A percentile compares a stretch with the other conserved stretches of the same genome.
phyloP scores from a whole-genome alignment of 2,888 invertebrate genomes.

The Nymphalis polychloros region DNA sequence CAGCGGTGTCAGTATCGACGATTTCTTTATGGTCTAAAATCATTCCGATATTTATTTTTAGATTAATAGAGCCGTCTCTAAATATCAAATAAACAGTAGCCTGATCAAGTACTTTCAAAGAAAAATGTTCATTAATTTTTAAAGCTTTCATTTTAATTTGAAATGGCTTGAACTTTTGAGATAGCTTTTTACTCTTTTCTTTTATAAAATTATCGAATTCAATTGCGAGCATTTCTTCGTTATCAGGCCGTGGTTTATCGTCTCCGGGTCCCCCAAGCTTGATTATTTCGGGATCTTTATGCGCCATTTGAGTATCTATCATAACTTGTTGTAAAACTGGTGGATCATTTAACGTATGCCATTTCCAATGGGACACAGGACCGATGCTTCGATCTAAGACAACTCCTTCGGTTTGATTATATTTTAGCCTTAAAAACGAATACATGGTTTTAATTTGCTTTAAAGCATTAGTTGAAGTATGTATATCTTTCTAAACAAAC shows the following conservation, averaged over 20 bases:
- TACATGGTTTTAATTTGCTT: background rate
- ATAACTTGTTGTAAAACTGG: conserved; percentile 74
- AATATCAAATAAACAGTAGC: conserved; percentile 67
- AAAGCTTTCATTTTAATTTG: conserved; percentile 75
- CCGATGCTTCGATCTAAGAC: conserved; percentile 67
- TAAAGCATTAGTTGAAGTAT: no score
- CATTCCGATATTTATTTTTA: conserved; percentile 76
- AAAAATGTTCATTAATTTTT: conserved; percentile 74
- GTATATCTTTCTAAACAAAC: background rate
- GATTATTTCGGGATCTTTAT: conserved; percentile 65
- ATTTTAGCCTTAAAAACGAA: conserved; percentile 59
- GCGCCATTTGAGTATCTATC: conserved; percentile 69
- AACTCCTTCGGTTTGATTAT: conserved; percentile 76
- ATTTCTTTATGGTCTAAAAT: conserved; percentile 77
- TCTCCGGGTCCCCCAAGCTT: conserved; percentile 53
- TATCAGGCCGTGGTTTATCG: conserved; percentile 49
- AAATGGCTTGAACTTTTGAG: conserved; percentile 69
- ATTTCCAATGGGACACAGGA: conserved; percentile 73
- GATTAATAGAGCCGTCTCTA: conserved; percentile 65
- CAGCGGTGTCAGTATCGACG: conserved; percentile 62
- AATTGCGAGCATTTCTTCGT: conserved; percentile 73
- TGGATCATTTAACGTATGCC: conserved; percentile 75
- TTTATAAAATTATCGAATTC: conserved; percentile 74
- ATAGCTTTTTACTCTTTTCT: conserved; percentile 67
- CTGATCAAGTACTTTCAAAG: conserved; percentile 69